Percentiles rank a stretch among this genome's conserved stretches.
Conservation (phyloP, 2,888 invertebrate species). For the Dolichopus griseipennis region DNA sequence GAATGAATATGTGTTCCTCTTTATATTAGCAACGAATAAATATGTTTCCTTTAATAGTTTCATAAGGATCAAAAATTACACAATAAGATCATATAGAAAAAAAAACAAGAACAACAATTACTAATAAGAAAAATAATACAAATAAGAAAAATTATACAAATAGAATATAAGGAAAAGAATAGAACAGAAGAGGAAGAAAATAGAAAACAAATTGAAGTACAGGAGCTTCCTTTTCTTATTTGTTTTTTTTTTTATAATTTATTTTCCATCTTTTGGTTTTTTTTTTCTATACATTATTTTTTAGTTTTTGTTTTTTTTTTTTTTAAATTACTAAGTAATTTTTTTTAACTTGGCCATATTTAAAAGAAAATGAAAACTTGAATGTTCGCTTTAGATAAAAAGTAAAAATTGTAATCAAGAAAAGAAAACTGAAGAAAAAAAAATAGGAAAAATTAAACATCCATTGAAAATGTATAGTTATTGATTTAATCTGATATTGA, state of each 20-base stretch:
- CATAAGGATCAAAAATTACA: neutral
- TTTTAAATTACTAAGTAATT: neutral
- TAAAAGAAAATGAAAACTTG: neutral
- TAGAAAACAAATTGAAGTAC: neutral
- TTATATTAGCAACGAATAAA: too few relatives aligned
- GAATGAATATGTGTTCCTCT: too few relatives aligned
- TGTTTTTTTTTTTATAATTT: neutral
- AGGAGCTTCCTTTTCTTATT: neutral
- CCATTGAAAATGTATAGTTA: neutral
- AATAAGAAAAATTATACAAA: neutral
- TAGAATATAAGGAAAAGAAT: neutral
- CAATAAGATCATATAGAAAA: neutral
- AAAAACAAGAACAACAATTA: neutral
- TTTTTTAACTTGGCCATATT: neutral
- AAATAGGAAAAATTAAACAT: neutral
- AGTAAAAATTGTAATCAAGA: neutral
- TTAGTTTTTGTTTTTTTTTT: neutral
- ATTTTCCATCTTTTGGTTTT: neutral
- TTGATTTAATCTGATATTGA: neutral
- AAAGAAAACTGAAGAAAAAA: too few relatives aligned
- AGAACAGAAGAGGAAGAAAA: neutral
- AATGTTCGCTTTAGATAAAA: constrained; percentile 2
- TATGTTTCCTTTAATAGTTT: neutral
- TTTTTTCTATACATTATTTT: neutral
- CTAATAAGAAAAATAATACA: neutral